phyloP scores from a whole-genome alignment of 2,888 invertebrate genomes.

The Chydorus sphaericus region DNA sequence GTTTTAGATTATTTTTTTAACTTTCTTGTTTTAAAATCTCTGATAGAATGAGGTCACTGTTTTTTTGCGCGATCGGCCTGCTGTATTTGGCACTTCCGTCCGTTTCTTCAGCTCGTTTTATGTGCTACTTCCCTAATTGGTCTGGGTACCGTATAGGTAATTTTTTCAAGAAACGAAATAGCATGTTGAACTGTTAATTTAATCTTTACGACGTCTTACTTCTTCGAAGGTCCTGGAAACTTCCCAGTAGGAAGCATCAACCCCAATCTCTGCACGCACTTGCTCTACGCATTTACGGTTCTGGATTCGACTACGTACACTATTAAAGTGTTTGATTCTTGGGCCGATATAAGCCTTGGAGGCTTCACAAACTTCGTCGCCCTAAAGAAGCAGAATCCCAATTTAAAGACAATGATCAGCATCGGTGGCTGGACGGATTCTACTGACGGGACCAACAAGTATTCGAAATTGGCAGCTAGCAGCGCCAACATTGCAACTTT shows the following conservation, averaged over 20 bases:
- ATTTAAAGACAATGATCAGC: slow-evolving; percentile 29
- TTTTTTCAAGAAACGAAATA: no score
- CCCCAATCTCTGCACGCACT: slow-evolving; percentile 27
- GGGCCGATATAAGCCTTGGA: slow-evolving; percentile 20
- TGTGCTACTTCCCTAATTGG: slow-evolving; percentile 15
- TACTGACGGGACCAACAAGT: slow-evolving; percentile 18
- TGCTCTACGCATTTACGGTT: slow-evolving; percentile 29
- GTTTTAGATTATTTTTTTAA: no score
- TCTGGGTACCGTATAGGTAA: slow-evolving; percentile 8
- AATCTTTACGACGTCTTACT: no score
- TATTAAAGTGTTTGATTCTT: slow-evolving; percentile 20
- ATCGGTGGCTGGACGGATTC: slow-evolving; percentile 31
- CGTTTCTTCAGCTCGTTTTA: neutral
- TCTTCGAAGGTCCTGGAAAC: no score
- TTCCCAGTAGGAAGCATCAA: no score
- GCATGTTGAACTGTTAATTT: no score
- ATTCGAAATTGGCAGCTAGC: slow-evolving; percentile 6
- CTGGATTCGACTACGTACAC: slow-evolving; percentile 22
- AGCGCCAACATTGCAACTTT: neutral
- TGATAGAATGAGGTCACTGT: no score
- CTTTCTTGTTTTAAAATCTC: no score
- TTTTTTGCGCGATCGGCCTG: no score
- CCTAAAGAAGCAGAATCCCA: slow-evolving; percentile 24
- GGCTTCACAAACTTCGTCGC: slow-evolving; percentile 20
- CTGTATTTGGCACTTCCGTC: no score